Evolutionary conservation across 1,140 invertebrate species (phyloP).

Genomic region (Drosophila lacteicornis): DNA sequence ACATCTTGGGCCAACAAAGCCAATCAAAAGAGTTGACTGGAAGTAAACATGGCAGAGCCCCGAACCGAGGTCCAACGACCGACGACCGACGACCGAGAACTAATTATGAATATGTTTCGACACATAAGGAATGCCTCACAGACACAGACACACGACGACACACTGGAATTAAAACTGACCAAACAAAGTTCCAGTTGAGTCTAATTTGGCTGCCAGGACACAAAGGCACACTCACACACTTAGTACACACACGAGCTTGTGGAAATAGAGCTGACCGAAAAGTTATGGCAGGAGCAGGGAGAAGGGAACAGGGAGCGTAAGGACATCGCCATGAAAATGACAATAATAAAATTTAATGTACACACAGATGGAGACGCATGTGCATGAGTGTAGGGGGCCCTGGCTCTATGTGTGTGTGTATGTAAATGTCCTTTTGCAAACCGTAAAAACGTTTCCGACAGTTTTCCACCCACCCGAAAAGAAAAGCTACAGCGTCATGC

Average conservation of each 20-base stretch:
- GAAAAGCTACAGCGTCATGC: conserved; percentile 61
- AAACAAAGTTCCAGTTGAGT: conserved; percentile 76
- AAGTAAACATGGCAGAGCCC: conserved; percentile 17
- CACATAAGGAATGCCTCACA: conserved; percentile 60
- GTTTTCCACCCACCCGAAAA: conserved; percentile 33
- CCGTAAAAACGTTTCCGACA: conserved; percentile 80
- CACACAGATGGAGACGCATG: conserved; percentile 64
- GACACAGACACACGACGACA: conserved; percentile 41
- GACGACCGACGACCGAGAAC: conserved; percentile 46
- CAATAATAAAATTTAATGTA: conserved; percentile 84
- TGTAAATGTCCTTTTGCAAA: conserved; percentile 76
- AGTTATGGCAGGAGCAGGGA: conserved; percentile 40
- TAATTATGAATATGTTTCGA: conserved; percentile 82
- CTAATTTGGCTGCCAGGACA: conserved; percentile 69
- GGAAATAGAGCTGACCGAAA: conserved; percentile 71
- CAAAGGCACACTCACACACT: conserved; percentile 22
- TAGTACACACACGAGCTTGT: conserved; percentile 41
- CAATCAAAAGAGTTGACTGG: conserved; percentile 33
- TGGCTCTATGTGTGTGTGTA: conserved; percentile 34
- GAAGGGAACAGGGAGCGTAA: not conserved
- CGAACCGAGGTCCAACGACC: conserved; percentile 16
- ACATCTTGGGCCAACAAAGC: conserved; percentile 46
- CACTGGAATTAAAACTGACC: conserved; percentile 80
- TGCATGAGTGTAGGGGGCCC: conserved; percentile 39
- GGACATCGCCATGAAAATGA: conserved; percentile 75